Conservation (phyloP, 2,888 invertebrate genomes). For the Drosophila austrosaltans region DNA sequence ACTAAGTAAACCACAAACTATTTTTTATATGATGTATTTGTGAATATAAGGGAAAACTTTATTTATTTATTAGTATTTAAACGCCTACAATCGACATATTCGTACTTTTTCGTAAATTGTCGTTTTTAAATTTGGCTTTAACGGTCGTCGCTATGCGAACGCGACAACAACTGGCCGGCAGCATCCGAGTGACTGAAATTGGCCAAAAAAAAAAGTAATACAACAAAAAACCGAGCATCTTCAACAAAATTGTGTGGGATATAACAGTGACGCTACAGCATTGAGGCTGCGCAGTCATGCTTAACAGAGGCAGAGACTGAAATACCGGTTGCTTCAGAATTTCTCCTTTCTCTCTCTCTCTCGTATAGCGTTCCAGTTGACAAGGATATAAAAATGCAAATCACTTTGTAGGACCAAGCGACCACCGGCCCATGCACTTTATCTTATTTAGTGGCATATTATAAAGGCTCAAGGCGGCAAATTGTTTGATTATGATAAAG, state of each 20-base stretch:
- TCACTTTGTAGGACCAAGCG: conserved; percentile 52
- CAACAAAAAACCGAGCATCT: conserved; percentile 15
- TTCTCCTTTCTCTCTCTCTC: conserved; percentile 29
- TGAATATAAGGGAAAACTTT: conserved; percentile 17
- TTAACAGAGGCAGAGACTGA: conserved; percentile 41
- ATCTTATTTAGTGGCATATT: conserved; percentile 70
- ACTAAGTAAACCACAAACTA: conserved; percentile 14
- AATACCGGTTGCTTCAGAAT: conserved; percentile 68
- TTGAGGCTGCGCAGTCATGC: conserved; percentile 28
- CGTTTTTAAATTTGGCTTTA: not conserved
- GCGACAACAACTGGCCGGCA: conserved; percentile 69
- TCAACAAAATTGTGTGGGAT: conserved; percentile 23
- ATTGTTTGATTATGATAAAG: conserved; percentile 43
- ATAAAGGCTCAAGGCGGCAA: conserved; percentile 52
- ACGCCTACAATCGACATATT: conserved; percentile 27
- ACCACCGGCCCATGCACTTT: conserved; percentile 53
- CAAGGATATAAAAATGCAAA: conserved; percentile 66
- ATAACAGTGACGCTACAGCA: conserved; percentile 69
- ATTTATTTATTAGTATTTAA: not conserved
- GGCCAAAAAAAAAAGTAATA: conserved; percentile 42
- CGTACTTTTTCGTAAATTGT: conserved; percentile 28
- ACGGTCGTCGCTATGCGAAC: conserved; percentile 54
- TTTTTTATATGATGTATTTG: conserved; percentile 17
- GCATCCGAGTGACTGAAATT: conserved; percentile 72
- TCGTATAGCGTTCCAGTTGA: not conserved